Percentiles rank a stretch among this genome's conserved stretches.
These are phyloP conservation scores for Conchocele bisecta DNA, from an alignment of 2,888 invertebrate species.

Conservation along the genomic window DNA sequence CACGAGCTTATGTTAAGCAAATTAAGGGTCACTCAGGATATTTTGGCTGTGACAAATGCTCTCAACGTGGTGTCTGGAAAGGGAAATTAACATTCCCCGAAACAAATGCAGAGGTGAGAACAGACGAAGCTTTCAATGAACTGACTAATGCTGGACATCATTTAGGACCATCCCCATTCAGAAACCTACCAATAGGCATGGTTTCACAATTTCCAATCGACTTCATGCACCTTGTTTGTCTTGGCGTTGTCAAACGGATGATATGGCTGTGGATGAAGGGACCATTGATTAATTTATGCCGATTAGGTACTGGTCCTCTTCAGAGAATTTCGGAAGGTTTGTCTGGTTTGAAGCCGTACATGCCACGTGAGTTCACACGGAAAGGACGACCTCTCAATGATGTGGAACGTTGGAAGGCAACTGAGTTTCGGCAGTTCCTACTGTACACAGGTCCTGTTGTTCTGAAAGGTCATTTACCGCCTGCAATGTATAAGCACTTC, in stretches of 20 bases:
- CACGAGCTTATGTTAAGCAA: slow-evolving; percentile 21
- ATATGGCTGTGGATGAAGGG: slow-evolving; percentile 67
- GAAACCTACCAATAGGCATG: slow-evolving; percentile 55
- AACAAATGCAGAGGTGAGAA: slow-evolving; percentile 37
- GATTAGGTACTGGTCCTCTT: slow-evolving; percentile 21
- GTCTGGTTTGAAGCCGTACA: background rate
- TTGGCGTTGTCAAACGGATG: slow-evolving; percentile 72
- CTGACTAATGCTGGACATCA: slow-evolving; percentile 57
- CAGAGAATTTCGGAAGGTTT: slow-evolving; percentile 15
- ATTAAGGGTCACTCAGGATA: slow-evolving; percentile 25
- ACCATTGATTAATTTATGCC: slow-evolving; percentile 29
- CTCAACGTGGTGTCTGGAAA: background rate
- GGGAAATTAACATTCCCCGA: slow-evolving; percentile 52
- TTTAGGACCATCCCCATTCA: slow-evolving; percentile 42
- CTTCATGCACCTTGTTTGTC: slow-evolving; percentile 74
- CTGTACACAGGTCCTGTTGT: slow-evolving; percentile 68
- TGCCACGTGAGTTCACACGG: slow-evolving; percentile 66
- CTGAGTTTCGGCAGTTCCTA: slow-evolving; percentile 69
- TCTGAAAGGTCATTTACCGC: slow-evolving; percentile 50
- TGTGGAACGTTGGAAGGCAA: slow-evolving; percentile 69
- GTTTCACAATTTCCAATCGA: slow-evolving; percentile 71
- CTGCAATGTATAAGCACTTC: slow-evolving; percentile 32
- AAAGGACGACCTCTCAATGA: slow-evolving; percentile 65
- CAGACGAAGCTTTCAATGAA: slow-evolving; percentile 47
- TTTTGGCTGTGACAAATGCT: slow-evolving; percentile 31